Evolutionary conservation across 2,113 vertebrate species (phyloP).

Genomic region (Salvator merianae): DNA sequence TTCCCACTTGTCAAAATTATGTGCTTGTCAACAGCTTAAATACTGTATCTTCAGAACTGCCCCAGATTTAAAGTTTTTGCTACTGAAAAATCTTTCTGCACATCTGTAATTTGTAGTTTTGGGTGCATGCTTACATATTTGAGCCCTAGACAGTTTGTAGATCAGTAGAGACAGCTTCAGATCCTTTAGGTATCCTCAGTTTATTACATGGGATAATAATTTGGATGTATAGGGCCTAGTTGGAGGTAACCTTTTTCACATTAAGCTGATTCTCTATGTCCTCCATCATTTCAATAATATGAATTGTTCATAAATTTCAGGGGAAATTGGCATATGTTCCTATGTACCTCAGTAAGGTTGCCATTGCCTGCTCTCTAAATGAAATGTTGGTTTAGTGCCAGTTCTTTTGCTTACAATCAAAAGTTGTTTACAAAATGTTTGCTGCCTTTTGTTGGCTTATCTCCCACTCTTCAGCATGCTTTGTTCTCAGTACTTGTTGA

Average conservation of each 20-base stretch:
- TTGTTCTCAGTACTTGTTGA: slow-evolving; percentile 20
- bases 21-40: too few species aligned
- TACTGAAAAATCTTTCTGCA: too few species aligned
- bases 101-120: not conserved
- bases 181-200: slow-evolving; percentile 16
- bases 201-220: slow-evolving; percentile 1
- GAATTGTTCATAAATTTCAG: slow-evolving; percentile 20
- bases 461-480: slow-evolving; percentile 8
- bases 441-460: not conserved
- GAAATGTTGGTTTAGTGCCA: not conserved
- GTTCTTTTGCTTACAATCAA: not conserved
- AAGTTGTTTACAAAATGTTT: slow-evolving; percentile 30
- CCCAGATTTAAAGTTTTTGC: too few species aligned
- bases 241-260: slow-evolving; percentile 5
- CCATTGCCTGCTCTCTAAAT: slow-evolving; percentile 10
- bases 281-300: slow-evolving; percentile 29
- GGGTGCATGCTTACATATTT: not conserved
- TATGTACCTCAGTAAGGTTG: slow-evolving; percentile 4
- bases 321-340: slow-evolving; percentile 14
- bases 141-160: not conserved
- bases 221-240: not conserved
- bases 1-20: too few species aligned
- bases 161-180: slow-evolving; percentile 12
- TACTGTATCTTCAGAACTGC: too few species aligned
- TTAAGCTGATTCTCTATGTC: not conserved